Percentiles rank a stretch among this genome's conserved stretches.
These are phyloP conservation scores for Chroicocephalus ridibundus DNA, from an alignment of 2,113 vertebrate species.

Conservation along the genomic window DNA sequence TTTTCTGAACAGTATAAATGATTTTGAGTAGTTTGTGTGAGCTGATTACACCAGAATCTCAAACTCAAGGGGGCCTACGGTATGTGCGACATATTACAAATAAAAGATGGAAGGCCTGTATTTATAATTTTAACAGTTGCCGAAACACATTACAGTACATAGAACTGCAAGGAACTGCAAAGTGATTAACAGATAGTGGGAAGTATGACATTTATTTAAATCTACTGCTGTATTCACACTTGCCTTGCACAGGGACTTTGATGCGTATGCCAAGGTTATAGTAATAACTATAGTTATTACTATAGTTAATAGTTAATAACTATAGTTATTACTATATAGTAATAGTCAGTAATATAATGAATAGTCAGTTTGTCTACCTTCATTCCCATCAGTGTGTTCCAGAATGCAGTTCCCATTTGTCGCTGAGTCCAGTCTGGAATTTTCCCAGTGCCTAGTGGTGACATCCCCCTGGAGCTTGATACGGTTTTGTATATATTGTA, in stretches of 20 bases:
- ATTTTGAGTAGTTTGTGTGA: neutral
- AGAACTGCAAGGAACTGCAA: conserved; percentile 33
- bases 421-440: no score
- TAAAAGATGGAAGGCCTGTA: neutral
- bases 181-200: conserved; percentile 17
- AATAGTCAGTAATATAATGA: no score
- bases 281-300: neutral
- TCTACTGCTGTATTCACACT: neutral
- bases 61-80: neutral
- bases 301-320: no score
- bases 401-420: no score
- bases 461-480: no score
- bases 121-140: conserved; percentile 30
- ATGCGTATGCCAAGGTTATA: conserved; percentile 30
- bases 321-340: no score
- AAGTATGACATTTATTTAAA: conserved; percentile 43
- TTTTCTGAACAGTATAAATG: neutral
- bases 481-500: no score
- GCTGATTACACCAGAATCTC: neutral
- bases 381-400: no score
- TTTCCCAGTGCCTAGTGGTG: no score
- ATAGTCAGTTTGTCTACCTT: no score
- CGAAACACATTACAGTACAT: neutral
- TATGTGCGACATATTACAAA: neutral
- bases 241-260: conserved; percentile 11